Evolutionary conservation across 2,113 vertebrate genomes (phyloP), one percentile per base, ranked within the genome.

Genomic region (Amblyopsis rosae): DNA sequence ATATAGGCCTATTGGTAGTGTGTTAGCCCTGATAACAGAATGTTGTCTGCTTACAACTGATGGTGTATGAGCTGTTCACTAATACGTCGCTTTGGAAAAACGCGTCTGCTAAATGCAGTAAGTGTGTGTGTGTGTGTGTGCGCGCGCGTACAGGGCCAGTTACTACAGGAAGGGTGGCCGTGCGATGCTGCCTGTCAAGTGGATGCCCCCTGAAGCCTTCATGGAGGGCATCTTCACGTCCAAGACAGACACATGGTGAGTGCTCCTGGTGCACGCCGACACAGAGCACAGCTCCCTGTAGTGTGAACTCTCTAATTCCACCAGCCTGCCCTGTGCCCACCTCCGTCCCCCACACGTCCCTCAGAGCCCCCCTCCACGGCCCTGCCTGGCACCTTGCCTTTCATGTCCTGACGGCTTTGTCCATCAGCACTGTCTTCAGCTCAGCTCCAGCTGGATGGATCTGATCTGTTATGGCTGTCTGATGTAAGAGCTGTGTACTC

Each of bases 181-280:
- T 35, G 96, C 98, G 10, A 99, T 99, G 98, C 86, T 99, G 76
- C 98, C 98, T 0, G 97, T 99, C 58, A 99, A 99, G 67, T 99
- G 98, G 98, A 99, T 99, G 98, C 98, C 97, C 46, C 98, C 98
- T 0, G 98, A 99, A 83, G 98, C 98, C 84, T 99, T 99, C 91
- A 97, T 99, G 98, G 98, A 99, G 85, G 97, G 98, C 49, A 98
- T 99, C 85, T 99, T 99, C 80, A 99, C 98, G 19, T 99, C 98
- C 6, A 99, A 99, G 91, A 99, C 98, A n/a, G 98, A 99, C 70
- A 99, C 96, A 0, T 99, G 98, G 98, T 99, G 74, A 89, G 84
- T 47, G 19, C 70, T 57, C 19, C 6, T 35, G 58, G 3, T 35
- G 5, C 41, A 8, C 16, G 49, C 6, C 19, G 12, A 1, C 26